Conservation (phyloP, 64 coral and sea anemone species). For the Montipora sp. region DNA sequence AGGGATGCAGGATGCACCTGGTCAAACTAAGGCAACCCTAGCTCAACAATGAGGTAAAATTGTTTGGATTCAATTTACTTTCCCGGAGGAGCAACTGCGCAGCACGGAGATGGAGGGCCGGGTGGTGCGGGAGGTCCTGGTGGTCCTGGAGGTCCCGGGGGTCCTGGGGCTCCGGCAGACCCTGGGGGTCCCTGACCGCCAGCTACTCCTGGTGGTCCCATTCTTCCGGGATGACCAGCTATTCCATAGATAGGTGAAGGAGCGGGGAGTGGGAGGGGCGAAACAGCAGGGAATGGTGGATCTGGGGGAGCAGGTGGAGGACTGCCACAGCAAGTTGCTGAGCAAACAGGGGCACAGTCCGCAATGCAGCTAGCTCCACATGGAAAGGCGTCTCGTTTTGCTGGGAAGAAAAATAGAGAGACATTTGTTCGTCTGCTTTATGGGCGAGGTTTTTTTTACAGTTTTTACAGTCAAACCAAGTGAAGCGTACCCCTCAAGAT, state of each 20-base stretch:
- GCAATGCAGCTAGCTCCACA: constrained; percentile 5
- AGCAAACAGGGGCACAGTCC: neutral
- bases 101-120: constrained; percentile 50
- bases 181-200: constrained; percentile 20
- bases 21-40: neutral
- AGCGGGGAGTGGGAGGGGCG: neutral
- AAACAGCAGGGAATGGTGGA: constrained; percentile 8
- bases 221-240: constrained; percentile 15
- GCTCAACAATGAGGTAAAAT: neutral
- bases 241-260: constrained; percentile 16
- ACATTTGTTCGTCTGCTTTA: neutral
- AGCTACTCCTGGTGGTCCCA: neutral
- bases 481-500: too few relatives aligned
- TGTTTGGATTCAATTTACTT: constrained; percentile 8
- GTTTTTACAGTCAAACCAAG: too few relatives aligned
- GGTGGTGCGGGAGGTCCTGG: constrained; percentile 64
- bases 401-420: neutral
- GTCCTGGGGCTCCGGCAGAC: constrained; percentile 5
- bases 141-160: constrained; percentile 64
- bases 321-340: constrained; percentile 23
- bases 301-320: constrained; percentile 26
- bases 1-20: too few relatives aligned
- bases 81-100: constrained; percentile 5
- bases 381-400: constrained; percentile 19
- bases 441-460: neutral